Conservation (phyloP, 1,140 invertebrate genomes). For the Lepeophtheirus salmonis region DNA sequence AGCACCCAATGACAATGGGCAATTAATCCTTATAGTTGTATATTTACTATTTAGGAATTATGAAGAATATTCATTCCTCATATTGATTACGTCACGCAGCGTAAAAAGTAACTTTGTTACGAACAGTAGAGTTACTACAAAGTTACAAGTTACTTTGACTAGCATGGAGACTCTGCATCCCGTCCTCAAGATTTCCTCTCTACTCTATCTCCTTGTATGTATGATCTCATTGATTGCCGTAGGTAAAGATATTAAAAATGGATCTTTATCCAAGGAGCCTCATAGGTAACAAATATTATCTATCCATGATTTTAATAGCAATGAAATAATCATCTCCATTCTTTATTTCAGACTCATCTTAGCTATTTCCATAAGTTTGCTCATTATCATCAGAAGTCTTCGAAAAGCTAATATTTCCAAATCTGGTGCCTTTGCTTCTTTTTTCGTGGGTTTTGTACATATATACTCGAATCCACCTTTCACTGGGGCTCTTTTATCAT, state of each 20-base stretch:
- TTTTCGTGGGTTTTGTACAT: conserved; percentile 53
- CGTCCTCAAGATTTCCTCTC: neutral
- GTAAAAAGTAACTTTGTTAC: too few relatives aligned
- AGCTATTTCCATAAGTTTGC: neutral
- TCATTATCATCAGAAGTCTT: neutral
- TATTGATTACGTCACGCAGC: too few relatives aligned
- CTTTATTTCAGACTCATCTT: neutral
- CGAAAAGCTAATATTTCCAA: neutral
- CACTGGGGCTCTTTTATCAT: conserved; percentile 45
- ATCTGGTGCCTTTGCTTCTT: neutral
- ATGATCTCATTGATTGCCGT: neutral
- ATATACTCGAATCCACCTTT: conserved; percentile 60
- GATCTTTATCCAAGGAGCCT: neutral
- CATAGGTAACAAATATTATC: neutral
- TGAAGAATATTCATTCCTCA: too few relatives aligned
- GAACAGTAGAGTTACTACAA: too few relatives aligned
- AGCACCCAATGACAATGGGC: too few relatives aligned
- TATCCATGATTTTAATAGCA: neutral
- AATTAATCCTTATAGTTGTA: too few relatives aligned
- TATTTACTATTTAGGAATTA: too few relatives aligned
- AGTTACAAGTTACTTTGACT: too few relatives aligned
- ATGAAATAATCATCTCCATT: neutral
- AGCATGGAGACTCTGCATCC: too few relatives aligned
- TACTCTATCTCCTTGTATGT: neutral
- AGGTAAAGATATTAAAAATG: neutral